These are phyloP conservation scores for Lipotes vexillifer DNA, from an alignment of 2,113 vertebrate genomes.

Conservation along the genomic window DNA sequence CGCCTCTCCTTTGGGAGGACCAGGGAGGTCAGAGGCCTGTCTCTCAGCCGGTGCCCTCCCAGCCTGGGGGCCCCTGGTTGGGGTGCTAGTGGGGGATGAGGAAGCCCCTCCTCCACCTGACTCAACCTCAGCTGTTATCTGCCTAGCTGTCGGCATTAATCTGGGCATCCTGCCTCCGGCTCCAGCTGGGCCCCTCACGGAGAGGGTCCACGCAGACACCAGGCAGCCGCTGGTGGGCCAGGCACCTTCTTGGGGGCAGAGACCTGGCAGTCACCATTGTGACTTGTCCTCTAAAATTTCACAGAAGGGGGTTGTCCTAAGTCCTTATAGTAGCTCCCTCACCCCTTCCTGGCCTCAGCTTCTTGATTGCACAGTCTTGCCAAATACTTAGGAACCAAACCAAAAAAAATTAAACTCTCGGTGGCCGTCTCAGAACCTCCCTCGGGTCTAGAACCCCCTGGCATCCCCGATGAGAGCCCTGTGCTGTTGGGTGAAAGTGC, in stretches of 20 bases:
- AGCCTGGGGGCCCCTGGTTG: too few species aligned
- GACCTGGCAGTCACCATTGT: neutral
- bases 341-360: neutral
- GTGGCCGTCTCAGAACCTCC: neutral
- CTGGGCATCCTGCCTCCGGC: accelerated
- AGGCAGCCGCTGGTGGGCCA: neutral
- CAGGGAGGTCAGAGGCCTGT: too few species aligned
- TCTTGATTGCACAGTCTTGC: neutral
- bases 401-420: neutral
- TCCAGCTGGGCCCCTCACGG: accelerated
- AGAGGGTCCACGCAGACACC: neutral
- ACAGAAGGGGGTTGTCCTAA: neutral
- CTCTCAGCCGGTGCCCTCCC: neutral
- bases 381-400: neutral
- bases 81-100: neutral
- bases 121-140: neutral
- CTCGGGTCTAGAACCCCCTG: neutral
- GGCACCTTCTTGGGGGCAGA: neutral
- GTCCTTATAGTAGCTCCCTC: neutral
- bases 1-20: neutral
- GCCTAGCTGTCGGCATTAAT: neutral
- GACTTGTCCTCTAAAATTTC: neutral
- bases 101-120: neutral
- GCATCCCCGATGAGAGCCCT: neutral
- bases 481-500: neutral